Conservation (phyloP, 2,797 vertebrate species). For the Diglossa cyanea region DNA sequence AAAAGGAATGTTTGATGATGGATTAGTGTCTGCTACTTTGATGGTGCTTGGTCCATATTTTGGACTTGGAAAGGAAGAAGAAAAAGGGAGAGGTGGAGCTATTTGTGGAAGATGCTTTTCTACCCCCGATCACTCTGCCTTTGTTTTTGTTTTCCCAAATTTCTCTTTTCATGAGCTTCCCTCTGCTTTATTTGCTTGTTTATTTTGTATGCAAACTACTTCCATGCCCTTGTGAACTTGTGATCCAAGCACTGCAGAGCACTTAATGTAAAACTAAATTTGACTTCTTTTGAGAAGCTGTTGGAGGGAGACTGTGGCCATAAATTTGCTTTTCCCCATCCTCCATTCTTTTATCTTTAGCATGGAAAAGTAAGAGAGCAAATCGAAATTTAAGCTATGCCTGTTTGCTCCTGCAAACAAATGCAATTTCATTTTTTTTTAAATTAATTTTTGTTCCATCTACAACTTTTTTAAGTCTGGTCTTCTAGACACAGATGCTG, state of each 20-base stretch:
- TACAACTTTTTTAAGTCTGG: neutral
- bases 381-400: neutral
- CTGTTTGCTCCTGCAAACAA: neutral
- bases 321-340: neutral
- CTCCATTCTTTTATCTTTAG: neutral
- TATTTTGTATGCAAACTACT: neutral
- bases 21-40: neutral
- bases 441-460: neutral
- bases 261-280: neutral
- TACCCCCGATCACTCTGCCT: rapidly evolving
- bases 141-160: neutral
- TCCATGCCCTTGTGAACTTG: neutral
- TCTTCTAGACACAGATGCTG: neutral
- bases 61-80: neutral
- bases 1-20: neutral
- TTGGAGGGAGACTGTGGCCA: neutral
- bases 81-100: neutral
- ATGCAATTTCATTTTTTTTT: neutral
- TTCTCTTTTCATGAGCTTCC: neutral
- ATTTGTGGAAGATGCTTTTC: neutral
- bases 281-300: neutral
- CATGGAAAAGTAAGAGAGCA: neutral
- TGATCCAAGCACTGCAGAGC: neutral
- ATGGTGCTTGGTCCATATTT: neutral
- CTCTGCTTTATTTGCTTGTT: neutral